These are phyloP conservation scores for Helicolenus hilgendorfi DNA, from an alignment of 2,797 vertebrate genomes.

Conservation along the genomic window DNA sequence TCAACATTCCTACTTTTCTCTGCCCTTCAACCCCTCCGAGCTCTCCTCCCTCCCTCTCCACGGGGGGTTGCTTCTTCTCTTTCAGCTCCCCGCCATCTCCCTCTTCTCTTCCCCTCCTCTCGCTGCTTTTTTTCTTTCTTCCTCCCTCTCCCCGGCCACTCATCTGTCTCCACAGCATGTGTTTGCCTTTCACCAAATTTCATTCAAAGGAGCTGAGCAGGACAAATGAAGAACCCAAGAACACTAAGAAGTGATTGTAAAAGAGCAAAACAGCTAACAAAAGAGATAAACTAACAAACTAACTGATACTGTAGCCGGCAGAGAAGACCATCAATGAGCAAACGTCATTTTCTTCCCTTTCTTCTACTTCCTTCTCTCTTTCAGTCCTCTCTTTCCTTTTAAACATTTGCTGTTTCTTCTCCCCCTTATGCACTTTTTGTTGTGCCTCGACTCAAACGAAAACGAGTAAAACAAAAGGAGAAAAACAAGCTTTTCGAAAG, in stretches of 20 bases:
- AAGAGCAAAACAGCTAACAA: slow-evolving; percentile 52
- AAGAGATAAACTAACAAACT: slow-evolving; percentile 63
- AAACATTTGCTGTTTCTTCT: neutral
- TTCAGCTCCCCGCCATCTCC: slow-evolving; percentile 81
- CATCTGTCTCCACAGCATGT: slow-evolving; percentile 85
- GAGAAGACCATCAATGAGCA: neutral
- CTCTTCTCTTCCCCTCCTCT: slow-evolving; percentile 59
- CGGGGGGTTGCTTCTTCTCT: slow-evolving; percentile 83
- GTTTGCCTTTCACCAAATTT: slow-evolving; percentile 85
- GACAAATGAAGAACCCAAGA: slow-evolving; percentile 54
- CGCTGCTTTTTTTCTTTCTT: slow-evolving; percentile 25
- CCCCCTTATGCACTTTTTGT: neutral
- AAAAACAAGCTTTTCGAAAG: neutral
- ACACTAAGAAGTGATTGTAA: slow-evolving; percentile 49
- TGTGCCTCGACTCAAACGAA: neutral
- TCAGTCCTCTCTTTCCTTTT: neutral
- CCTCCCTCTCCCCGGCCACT: slow-evolving; percentile 71
- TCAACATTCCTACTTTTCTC: slow-evolving; percentile 79
- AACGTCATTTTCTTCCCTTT: neutral
- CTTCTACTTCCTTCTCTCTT: neutral
- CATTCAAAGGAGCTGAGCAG: slow-evolving; percentile 74
- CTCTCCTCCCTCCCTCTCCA: slow-evolving; percentile 78
- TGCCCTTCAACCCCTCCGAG: slow-evolving; percentile 83
- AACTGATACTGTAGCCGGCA: slow-evolving; percentile 12
- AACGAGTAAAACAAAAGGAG: neutral